These are phyloP conservation scores for Neotoma lepida DNA, from an alignment of 2,113 vertebrate species.

Conservation along the genomic window DNA sequence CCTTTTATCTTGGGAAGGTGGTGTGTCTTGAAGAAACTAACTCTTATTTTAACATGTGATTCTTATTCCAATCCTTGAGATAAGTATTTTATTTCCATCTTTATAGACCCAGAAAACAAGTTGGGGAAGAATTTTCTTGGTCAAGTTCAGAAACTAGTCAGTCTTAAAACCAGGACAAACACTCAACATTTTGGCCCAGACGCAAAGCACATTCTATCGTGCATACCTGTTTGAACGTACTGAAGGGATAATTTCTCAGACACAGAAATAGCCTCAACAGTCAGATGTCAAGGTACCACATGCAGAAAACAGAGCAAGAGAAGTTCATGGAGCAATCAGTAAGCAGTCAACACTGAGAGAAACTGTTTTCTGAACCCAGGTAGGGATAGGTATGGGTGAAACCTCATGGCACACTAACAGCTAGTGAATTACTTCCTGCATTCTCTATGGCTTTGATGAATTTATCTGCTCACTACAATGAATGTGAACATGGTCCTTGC, in stretches of 20 bases:
- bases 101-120: not conserved
- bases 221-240: fast-evolving
- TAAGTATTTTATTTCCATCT: not conserved
- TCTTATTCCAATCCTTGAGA: not conserved
- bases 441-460: not conserved
- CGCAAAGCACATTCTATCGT: not conserved
- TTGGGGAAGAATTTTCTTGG: not conserved
- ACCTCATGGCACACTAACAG: not conserved
- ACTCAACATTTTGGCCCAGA: not conserved
- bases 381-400: fast-evolving
- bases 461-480: not conserved
- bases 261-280: not conserved
- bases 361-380: too few relatives aligned
- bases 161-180: not conserved
- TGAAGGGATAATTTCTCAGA: fast-evolving
- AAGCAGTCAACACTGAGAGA: not conserved
- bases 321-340: not conserved
- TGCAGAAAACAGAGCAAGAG: not conserved
- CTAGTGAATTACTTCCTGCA: not conserved
- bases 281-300: not conserved
- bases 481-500: not conserved
- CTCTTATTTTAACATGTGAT: not conserved
- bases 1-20: not conserved
- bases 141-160: not conserved
- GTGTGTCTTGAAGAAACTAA: not conserved